phyloP scores from a whole-genome alignment of 2,113 vertebrate genomes.

The Apteryx mantelli region DNA sequence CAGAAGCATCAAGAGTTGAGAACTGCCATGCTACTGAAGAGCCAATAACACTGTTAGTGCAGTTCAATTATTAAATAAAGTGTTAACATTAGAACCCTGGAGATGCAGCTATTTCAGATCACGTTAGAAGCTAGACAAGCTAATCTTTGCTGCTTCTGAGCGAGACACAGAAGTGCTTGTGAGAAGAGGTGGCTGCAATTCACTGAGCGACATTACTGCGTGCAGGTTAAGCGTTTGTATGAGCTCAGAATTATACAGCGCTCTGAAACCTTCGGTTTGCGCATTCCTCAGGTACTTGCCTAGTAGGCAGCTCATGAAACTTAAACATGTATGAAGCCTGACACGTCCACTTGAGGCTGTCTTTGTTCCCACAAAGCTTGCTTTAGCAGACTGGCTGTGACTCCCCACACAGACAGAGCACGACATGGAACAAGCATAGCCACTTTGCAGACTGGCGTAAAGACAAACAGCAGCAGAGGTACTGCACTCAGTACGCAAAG shows the following conservation, averaged over 20 bases:
- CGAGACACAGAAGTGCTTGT: not conserved
- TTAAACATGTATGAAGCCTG: not conserved
- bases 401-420: not conserved
- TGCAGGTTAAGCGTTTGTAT: not conserved
- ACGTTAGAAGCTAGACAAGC: not conserved
- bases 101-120: not conserved
- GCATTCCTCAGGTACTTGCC: not conserved
- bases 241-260: not conserved
- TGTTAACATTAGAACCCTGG: not conserved
- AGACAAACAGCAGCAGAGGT: not conserved
- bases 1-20: not conserved
- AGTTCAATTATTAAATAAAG: not conserved
- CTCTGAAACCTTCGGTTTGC: not conserved
- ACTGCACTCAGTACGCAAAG: not conserved
- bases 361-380: not conserved
- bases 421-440: not conserved
- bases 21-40: not conserved
- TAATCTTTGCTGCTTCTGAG: not conserved
- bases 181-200: not conserved
- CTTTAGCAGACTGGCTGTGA: not conserved
- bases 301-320: not conserved
- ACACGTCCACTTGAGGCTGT: not conserved
- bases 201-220: not conserved
- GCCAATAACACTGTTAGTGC: not conserved
- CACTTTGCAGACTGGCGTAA: not conserved